Percentiles rank a stretch among this genome's conserved stretches.
Evolutionary conservation across 2,888 invertebrate species (phyloP).

Genomic region (Pristionchus fissidentatus): DNA sequence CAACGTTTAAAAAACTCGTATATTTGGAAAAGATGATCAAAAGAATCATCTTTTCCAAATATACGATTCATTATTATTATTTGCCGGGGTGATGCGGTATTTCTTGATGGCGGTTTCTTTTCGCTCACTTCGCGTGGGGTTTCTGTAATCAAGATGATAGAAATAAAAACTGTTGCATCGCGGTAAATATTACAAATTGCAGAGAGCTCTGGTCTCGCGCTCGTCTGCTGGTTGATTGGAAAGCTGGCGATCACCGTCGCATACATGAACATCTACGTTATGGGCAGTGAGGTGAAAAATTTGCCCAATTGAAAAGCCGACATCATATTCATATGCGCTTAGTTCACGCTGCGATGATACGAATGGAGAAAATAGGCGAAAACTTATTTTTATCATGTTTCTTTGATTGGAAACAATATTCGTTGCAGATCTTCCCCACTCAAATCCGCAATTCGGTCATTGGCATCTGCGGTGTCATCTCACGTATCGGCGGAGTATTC

Average conservation of each 20-base stretch:
- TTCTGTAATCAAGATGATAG: no score
- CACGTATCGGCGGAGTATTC: slow-evolving; percentile 36
- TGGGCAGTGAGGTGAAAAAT: slow-evolving; percentile 55
- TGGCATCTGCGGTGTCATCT: slow-evolving; percentile 43
- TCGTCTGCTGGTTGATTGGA: slow-evolving; percentile 60
- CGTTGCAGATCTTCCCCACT: slow-evolving; percentile 40
- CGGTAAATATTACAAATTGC: not conserved
- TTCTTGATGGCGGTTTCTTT: no score
- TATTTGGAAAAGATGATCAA: no score
- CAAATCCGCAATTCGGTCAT: slow-evolving; percentile 8
- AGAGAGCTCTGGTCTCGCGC: not conserved
- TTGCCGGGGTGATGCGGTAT: not conserved
- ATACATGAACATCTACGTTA: slow-evolving; percentile 63
- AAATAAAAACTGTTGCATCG: no score
- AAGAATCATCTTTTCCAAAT: no score
- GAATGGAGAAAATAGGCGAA: no score
- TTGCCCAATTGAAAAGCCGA: no score
- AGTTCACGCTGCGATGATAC: no score
- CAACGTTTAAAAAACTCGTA: no score
- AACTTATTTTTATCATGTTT: no score
- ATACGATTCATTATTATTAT: not conserved
- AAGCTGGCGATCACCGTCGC: slow-evolving; percentile 62
- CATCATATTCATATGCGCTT: no score
- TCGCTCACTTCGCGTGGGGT: no score
- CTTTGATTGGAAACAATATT: not conserved